Evolutionary conservation across 2,888 invertebrate species (phyloP), one percentile per base, ranked within the genome.

Genomic region (Erebia palarica): DNA sequence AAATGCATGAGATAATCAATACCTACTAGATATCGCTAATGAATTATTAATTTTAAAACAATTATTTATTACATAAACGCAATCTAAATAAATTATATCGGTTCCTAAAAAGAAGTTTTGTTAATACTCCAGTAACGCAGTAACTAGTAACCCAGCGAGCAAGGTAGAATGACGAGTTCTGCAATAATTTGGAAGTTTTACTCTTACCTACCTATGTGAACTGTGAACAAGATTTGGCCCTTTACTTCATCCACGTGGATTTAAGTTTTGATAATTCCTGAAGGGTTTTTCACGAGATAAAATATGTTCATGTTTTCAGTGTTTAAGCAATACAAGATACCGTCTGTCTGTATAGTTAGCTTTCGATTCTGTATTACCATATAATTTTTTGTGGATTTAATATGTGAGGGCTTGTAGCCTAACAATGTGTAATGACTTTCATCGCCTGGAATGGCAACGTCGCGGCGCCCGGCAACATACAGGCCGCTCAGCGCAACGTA

Each of bases 361-460:
- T 49, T 14, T 14, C 49, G 49, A 14, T 49, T 13, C 14, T 49
- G 4, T 1, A 3, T 49, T 49, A 5, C 3, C 49, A 13, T 47
- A 13, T 11, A 13, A 13, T 47, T 47, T 13, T 13, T 11, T 47
- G 16, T 18, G 55, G 36, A 59, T 36, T 36, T 8, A 16, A 27
- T 59, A 59, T 66, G 27, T 13, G 67, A 67, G 58, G 49, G 67
- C 49, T 36, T 51, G 53, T 61, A 68, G 80, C 78, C 75, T 80
- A 78, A 80, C 77, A 78, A 82, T 86, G 84, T 85, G 84, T 85
- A 82, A 86, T 88, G 85, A 89, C 89, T 92, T 92, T 92, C 90
- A 89, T 91, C 86, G 90, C 85, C 84, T 84, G 85, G 88, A 88
- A 91, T 89, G 89, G 90, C 88, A 89, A 86, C 86, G 85, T 84